Evolutionary conservation across 2,888 invertebrate genomes (phyloP).

Genomic region (Acleris holmiana): DNA sequence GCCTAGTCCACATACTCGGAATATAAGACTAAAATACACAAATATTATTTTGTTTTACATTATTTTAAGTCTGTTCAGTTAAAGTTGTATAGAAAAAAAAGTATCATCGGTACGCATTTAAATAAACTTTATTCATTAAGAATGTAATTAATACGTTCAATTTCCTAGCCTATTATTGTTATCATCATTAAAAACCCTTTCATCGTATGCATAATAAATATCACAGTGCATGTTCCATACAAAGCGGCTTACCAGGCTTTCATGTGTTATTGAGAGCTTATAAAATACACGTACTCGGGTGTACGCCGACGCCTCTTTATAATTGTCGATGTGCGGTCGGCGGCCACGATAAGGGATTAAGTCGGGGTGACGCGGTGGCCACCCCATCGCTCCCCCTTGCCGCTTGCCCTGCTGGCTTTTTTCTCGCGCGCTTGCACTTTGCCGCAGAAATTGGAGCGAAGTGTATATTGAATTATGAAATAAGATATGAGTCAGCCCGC

Average conservation of each 20-base stretch:
- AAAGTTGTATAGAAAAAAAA: too few relatives aligned
- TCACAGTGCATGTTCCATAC: slow-evolving; percentile 29
- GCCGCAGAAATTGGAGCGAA: slow-evolving; percentile 58
- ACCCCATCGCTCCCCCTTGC: slow-evolving; percentile 46
- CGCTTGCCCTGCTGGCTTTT: slow-evolving; percentile 65
- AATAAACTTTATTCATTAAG: too few relatives aligned
- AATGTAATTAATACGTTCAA: too few relatives aligned
- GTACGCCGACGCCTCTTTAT: slow-evolving; percentile 66
- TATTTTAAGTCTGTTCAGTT: too few relatives aligned
- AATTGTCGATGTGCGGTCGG: slow-evolving; percentile 76
- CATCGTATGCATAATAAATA: slow-evolving; percentile 14
- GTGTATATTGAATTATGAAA: slow-evolving; percentile 79
- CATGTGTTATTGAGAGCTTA: slow-evolving; percentile 35
- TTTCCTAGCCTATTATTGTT: background rate
- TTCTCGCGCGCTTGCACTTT: slow-evolving; percentile 75
- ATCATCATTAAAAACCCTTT: slow-evolving; percentile 8
- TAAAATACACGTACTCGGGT: slow-evolving; percentile 50
- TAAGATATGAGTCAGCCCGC: slow-evolving; percentile 62
- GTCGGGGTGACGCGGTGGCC: slow-evolving; percentile 46
- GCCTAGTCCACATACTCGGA: too few relatives aligned
- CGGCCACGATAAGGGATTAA: slow-evolving; percentile 75
- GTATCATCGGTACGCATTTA: too few relatives aligned
- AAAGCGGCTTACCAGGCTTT: slow-evolving; percentile 33
- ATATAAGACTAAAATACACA: too few relatives aligned
- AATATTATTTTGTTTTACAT: too few relatives aligned